Evolutionary conservation across 1,140 invertebrate genomes (phyloP).

Genomic region (Gonatopus flavifemur): DNA sequence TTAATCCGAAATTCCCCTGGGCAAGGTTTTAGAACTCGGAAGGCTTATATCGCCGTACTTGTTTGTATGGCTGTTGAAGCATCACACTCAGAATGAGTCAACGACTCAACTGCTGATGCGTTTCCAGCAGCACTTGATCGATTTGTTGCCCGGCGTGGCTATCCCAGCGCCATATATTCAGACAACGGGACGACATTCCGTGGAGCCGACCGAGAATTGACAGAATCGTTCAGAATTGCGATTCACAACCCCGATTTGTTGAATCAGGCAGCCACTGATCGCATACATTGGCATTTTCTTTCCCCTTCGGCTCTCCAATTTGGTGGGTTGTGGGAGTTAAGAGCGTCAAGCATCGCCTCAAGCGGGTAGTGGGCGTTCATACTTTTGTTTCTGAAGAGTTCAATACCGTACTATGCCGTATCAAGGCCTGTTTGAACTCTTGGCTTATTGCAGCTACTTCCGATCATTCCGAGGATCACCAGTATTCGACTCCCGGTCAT

Average conservation of each 20-base stretch:
- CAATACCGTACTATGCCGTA: background rate
- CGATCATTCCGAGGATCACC: conserved; percentile 1
- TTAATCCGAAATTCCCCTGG: conserved; percentile 28
- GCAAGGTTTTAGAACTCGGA: conserved; percentile 25
- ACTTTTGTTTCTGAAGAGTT: background rate
- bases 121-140: too few species aligned
- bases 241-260: background rate
- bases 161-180: too few species aligned
- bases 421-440: too few species aligned
- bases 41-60: conserved; percentile 36
- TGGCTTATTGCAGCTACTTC: too few species aligned
- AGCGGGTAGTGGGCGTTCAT: too few species aligned
- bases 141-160: too few species aligned
- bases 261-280: background rate
- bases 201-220: conserved; percentile 24
- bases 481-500: conserved; percentile 5
- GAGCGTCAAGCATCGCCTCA: background rate
- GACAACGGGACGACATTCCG: too few species aligned
- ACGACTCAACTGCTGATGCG: conserved; percentile 33
- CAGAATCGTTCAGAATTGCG: background rate
- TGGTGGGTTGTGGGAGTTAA: background rate
- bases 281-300: too few species aligned
- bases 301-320: background rate
- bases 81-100: conserved; percentile 42
- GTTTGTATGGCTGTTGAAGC: conserved; percentile 35